These are phyloP conservation scores for Phoxinus phoxinus DNA, from an alignment of 2,113 vertebrate species.

Conservation along the genomic window DNA sequence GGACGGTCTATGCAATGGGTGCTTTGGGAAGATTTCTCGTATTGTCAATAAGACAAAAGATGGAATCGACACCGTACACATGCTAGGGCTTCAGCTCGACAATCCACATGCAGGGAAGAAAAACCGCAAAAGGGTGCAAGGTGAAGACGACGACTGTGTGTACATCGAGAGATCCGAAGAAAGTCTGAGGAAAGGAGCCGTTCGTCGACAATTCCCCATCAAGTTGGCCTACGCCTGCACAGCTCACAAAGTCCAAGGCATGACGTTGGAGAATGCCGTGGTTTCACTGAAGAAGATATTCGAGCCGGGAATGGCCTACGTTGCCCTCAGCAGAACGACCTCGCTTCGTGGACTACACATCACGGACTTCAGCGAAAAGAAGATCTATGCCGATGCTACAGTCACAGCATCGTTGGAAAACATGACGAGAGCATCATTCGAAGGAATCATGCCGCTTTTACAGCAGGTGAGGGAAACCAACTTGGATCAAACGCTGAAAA, in stretches of 20 bases:
- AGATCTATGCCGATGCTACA: not conserved
- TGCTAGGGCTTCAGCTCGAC: not conserved
- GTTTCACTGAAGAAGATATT: too few relatives aligned
- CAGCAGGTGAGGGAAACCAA: too few relatives aligned
- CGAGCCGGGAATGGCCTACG: too few relatives aligned
- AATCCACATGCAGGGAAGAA: not conserved
- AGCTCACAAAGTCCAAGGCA: too few relatives aligned
- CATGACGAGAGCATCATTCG: not conserved
- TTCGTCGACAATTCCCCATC: not conserved
- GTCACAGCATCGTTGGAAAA: not conserved
- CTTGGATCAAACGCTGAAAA: too few relatives aligned
- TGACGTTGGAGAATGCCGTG: too few relatives aligned
- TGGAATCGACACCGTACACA: not conserved
- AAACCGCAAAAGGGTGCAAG: not conserved
- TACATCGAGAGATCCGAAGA: not conserved
- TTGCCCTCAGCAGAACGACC: too few relatives aligned
- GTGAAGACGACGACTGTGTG: not conserved
- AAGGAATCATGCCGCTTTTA: too few relatives aligned
- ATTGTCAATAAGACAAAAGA: not conserved
- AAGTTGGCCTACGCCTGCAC: not conserved
- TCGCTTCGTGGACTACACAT: too few relatives aligned
- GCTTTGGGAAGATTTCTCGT: constrained; percentile 7
- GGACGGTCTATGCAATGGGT: not conserved
- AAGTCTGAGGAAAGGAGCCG: not conserved
- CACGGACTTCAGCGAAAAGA: not conserved